Evolutionary conservation across 2,113 vertebrate species (phyloP).

Genomic region (Sorex araneus): DNA sequence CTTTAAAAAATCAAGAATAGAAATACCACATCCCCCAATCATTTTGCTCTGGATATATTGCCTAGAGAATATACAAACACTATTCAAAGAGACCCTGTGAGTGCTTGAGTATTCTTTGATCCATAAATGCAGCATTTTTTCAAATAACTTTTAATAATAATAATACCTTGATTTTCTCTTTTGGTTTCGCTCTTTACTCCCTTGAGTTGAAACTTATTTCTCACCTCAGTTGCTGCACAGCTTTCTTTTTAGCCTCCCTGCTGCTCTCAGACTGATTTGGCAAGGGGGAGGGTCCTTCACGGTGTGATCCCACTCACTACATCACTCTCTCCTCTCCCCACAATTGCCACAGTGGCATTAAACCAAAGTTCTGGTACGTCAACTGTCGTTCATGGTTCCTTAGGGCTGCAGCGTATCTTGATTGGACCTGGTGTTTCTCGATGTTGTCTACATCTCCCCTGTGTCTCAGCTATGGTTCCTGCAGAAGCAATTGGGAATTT

Average conservation of each 20-base stretch:
- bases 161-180: background rate
- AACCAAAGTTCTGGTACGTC: background rate
- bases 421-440: background rate
- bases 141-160: background rate
- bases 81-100: background rate
- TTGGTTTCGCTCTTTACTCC: background rate
- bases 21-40: background rate
- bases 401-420: background rate
- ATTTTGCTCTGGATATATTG: background rate
- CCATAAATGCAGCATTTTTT: background rate
- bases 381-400: background rate
- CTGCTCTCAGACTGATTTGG: background rate
- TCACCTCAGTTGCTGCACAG: background rate
- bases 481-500: background rate
- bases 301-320: background rate
- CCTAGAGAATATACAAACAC: background rate
- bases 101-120: background rate
- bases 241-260: background rate
- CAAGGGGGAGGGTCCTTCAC: background rate
- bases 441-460: background rate
- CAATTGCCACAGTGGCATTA: background rate
- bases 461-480: background rate
- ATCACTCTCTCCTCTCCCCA: background rate
- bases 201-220: conserved; percentile 32
- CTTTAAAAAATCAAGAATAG: background rate